A percentile compares a stretch with the other conserved stretches of the same genome.
These are phyloP conservation scores for Hirtodrosophila histrioides DNA, from an alignment of 2,888 invertebrate species.

Conservation along the genomic window DNA sequence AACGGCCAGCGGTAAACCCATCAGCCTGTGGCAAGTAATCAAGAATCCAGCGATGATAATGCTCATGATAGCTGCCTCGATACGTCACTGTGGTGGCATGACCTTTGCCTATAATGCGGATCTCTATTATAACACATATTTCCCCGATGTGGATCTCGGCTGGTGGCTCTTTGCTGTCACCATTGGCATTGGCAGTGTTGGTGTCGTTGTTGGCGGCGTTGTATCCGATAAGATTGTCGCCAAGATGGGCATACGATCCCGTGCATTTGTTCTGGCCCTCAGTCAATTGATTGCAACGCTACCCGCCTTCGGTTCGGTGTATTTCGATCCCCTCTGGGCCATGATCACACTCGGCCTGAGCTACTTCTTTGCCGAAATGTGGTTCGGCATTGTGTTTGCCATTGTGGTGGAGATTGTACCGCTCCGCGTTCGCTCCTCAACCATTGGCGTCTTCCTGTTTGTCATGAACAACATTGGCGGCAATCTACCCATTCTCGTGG, in stretches of 20 bases:
- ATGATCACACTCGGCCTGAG: constrained; percentile 95
- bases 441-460: constrained; percentile 94
- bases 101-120: constrained; percentile 96
- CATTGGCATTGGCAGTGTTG: constrained; percentile 90
- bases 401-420: constrained; percentile 95
- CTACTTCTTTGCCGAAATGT: constrained; percentile 97
- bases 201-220: constrained; percentile 89
- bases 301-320: constrained; percentile 93
- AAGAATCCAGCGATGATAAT: constrained; percentile 91
- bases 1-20: constrained; percentile 85
- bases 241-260: constrained; percentile 92
- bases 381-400: constrained; percentile 96
- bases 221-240: constrained; percentile 94
- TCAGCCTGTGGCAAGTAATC: constrained; percentile 91
- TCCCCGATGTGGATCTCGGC: constrained; percentile 94
- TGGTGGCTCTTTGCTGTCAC: constrained; percentile 96
- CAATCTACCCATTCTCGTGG: constrained; percentile 94
- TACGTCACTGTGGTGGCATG: constrained; percentile 95
- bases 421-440: constrained; percentile 91
- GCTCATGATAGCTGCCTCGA: constrained; percentile 93
- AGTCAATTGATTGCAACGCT: constrained; percentile 94
- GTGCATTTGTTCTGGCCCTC: constrained; percentile 91
- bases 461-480: constrained; percentile 97
- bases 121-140: constrained; percentile 93
- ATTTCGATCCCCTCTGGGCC: constrained; percentile 92